Conservation (phyloP, 2,113 vertebrate genomes). For the Crotophaga sulcirostris region DNA sequence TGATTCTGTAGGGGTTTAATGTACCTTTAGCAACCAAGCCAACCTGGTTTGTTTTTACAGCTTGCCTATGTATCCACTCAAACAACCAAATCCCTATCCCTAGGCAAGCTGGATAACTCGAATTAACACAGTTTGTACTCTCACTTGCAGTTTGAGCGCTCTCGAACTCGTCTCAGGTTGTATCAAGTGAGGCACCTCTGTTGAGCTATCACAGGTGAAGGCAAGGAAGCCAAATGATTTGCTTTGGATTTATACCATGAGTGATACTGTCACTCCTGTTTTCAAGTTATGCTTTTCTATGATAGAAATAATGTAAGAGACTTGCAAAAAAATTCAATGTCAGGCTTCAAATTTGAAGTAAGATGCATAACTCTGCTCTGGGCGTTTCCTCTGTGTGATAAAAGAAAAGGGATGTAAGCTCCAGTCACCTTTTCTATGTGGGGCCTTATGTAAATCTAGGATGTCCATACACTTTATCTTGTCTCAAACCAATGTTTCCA, state of each 20-base stretch:
- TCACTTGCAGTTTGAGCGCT: neutral
- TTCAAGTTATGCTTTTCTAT: neutral
- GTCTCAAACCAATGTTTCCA: neutral
- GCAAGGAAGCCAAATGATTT: neutral
- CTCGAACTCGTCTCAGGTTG: neutral
- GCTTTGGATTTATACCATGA: neutral
- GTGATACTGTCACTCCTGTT: neutral
- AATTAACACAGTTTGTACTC: neutral
- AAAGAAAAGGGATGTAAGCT: neutral
- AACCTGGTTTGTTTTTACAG: neutral
- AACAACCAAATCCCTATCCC: neutral
- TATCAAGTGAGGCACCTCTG: neutral
- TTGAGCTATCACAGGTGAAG: neutral
- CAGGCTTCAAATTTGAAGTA: neutral
- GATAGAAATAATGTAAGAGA: neutral
- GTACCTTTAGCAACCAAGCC: neutral
- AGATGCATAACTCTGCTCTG: neutral
- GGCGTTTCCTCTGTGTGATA: neutral
- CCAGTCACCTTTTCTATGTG: neutral
- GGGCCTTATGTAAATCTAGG: rapidly evolving
- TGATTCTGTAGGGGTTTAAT: neutral
- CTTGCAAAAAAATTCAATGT: neutral
- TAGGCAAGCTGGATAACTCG: neutral
- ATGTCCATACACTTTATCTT: neutral
- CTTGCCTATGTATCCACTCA: neutral